Conservation (phyloP, 2,113 vertebrate species). For the Vanacampus margaritifer region DNA sequence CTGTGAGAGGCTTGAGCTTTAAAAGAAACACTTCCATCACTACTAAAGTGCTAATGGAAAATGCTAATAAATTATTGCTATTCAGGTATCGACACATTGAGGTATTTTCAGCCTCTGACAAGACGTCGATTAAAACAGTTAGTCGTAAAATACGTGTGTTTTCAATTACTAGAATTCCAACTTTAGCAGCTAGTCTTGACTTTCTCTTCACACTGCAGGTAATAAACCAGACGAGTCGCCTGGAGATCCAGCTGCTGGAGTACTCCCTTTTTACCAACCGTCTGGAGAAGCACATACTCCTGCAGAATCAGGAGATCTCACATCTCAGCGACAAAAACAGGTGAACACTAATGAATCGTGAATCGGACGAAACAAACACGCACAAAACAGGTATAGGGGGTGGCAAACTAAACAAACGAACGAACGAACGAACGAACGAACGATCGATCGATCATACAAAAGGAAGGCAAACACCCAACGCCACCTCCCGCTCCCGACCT, state of each 20-base stretch:
- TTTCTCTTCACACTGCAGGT: conserved; percentile 61
- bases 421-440: no score
- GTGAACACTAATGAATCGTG: no score
- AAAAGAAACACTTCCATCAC: background rate
- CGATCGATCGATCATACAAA: no score
- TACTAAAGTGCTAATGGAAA: background rate
- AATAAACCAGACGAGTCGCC: conserved; percentile 77
- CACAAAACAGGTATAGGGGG: no score
- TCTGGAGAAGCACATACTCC: conserved; percentile 78
- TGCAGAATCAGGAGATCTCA: conserved; percentile 77
- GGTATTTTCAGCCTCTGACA: no score
- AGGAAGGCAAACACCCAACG: no score
- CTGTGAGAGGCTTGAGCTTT: background rate
- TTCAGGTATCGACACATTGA: conserved; percentile 40
- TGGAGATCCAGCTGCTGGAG: conserved; percentile 80
- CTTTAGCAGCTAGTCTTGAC: background rate
- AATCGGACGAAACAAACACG: no score
- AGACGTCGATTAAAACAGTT: conserved; percentile 51
- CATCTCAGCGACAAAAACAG: conserved; percentile 78
- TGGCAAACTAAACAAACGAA: no score
- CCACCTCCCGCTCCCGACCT: no score
- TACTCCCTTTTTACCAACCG: conserved; percentile 76
- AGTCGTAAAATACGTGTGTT: no score
- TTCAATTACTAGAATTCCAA: no score
- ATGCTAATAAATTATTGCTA: conserved; percentile 1